Base-by-base conservation (phyloP, 2,113 vertebrate genomes). In the Micromys minutus region DNA sequence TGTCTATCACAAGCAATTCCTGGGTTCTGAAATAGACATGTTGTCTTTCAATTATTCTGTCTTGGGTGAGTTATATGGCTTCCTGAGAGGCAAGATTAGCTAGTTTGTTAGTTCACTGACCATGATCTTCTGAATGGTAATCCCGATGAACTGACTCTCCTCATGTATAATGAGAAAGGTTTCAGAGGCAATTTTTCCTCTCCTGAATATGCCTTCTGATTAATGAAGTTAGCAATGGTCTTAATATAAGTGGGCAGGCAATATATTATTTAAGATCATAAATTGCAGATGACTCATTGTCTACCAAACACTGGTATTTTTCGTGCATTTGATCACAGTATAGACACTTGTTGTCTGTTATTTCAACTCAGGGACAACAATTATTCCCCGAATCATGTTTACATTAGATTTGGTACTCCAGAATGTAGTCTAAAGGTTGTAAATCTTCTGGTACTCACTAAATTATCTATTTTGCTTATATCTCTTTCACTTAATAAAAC, bases 11-110 rank as follows among this genome's bases (percentile, higher is more conserved):
- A 86, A 72, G 59, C 5, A 90, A 39, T n/a, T 79, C 19, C 69
- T 86, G 45, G 4, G 65, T 86, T 87, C 16, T 77, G 71, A 89
- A 87, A 74, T 69, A 96, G 84, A 81, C 29, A 59, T 16, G 17
- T 52, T 87, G 2, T 75, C 95, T 83, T 65, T 76, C 34, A 86
- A 93, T 59, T 90, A 88, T 69, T 59, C 45, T 90, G 71, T 15
- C 59, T 7, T 55, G 36, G 0, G 5, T 89, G 42, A 22, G 31
- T n/a, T 24, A 50, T 21, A 13, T 72, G 42, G 21, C 17, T 88
- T 57, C 13, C 90, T 61, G 59, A 7, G 57, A 22, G 12, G 91
- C 42, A 67, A 8, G 1, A 55, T 69, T n/a, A n/a, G 10, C 77
- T 36, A 34, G 13, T 24, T 89, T 76, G 2, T 5, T 67, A 7